Conservation (phyloP, 2,113 vertebrate genomes). For the Rana temporaria region DNA sequence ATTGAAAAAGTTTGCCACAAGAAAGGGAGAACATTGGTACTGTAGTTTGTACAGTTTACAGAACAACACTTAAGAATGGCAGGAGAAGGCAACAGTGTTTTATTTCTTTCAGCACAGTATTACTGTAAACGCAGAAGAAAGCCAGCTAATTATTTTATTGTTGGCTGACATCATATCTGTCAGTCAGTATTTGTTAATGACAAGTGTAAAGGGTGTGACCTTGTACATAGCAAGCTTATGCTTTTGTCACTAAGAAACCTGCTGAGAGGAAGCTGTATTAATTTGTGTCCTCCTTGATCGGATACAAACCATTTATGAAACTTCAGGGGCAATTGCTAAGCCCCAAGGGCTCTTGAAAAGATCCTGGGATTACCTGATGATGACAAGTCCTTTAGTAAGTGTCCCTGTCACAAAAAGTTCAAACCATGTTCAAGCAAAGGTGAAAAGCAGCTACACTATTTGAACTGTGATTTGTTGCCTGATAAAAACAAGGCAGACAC, state of each 20-base stretch:
- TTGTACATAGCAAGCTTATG: neutral
- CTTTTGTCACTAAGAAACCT: neutral
- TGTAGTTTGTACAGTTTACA: too few relatives aligned
- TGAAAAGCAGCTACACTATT: conserved; percentile 49
- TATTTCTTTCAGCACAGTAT: too few relatives aligned
- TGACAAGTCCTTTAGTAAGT: conserved; percentile 43
- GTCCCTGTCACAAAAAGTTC: conserved; percentile 54
- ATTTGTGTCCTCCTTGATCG: neutral
- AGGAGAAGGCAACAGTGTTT: too few relatives aligned
- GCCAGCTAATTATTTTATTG: too few relatives aligned
- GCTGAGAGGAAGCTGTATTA: neutral
- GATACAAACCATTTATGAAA: neutral
- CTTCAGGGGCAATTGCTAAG: conserved; percentile 7
- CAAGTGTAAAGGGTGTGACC: neutral
- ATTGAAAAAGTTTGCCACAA: too few relatives aligned
- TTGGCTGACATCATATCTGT: too few relatives aligned
- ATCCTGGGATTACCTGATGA: conserved; percentile 49
- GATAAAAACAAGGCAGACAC: conserved; percentile 53
- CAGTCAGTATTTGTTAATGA: neutral
- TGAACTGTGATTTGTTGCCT: conserved; percentile 49
- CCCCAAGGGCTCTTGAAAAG: conserved; percentile 15
- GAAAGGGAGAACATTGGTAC: too few relatives aligned
- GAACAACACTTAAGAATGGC: too few relatives aligned
- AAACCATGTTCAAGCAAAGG: conserved; percentile 56
- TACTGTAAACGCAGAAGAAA: too few relatives aligned